Conservation (phyloP, 2,797 vertebrate species). For the Helicolenus hilgendorfi region DNA sequence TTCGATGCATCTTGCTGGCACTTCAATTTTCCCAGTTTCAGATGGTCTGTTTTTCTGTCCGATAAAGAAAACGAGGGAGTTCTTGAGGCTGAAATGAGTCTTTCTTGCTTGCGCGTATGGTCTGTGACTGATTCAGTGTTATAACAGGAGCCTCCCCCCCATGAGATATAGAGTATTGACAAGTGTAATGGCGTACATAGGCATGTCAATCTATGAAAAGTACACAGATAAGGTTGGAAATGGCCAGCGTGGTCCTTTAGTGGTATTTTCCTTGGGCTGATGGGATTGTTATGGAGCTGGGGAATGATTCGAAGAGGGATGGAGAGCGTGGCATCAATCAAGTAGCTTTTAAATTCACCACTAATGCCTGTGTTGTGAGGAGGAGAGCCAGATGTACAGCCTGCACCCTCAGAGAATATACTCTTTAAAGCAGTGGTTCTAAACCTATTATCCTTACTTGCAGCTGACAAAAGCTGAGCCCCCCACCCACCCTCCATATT, state of each 20-base stretch:
- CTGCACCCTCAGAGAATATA: conserved; percentile 8
- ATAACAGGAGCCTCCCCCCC: conserved; percentile 16
- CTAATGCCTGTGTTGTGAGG: conserved; percentile 61
- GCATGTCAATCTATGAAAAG: conserved; percentile 44
- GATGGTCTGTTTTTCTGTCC: background rate
- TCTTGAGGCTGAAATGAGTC: conserved; percentile 32
- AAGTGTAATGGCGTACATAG: conserved; percentile 32
- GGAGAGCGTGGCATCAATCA: conserved; percentile 65
- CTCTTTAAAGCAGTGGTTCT: background rate
- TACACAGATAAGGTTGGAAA: conserved; percentile 60
- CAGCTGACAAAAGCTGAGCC: too few species aligned
- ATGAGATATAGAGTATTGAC: conserved; percentile 45
- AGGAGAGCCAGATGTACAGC: conserved; percentile 41
- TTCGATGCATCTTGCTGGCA: conserved; percentile 1
- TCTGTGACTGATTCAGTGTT: conserved; percentile 43
- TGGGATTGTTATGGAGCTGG: conserved; percentile 62
- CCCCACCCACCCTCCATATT: too few species aligned
- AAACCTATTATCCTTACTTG: too few species aligned
- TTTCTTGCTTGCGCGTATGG: conserved; percentile 14
- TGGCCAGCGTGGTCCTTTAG: conserved; percentile 18
- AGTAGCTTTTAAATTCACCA: conserved; percentile 63
- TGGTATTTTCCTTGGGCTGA: conserved; percentile 55
- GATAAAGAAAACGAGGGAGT: conserved; percentile 10
- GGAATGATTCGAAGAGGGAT: conserved; percentile 56
- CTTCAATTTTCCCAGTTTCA: conserved; percentile 28